Evolutionary conservation across 2,113 vertebrate species (phyloP).

Genomic region (Lophura nycthemera): DNA sequence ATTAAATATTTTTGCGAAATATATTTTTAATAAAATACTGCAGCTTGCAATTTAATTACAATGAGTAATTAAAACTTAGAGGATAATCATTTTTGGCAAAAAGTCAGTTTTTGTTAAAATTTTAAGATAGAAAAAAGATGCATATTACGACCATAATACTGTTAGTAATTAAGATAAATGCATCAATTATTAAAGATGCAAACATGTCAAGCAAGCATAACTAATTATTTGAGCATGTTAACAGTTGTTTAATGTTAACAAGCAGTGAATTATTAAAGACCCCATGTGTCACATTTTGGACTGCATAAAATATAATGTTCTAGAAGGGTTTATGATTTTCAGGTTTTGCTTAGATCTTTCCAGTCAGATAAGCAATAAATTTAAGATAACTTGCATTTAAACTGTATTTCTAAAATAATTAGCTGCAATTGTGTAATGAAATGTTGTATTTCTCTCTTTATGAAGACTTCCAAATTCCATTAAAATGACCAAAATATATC

Average conservation of each 20-base stretch:
- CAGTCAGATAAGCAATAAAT: conserved; percentile 75
- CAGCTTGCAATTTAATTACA: conserved; percentile 93
- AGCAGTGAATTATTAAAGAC: conserved; percentile 99
- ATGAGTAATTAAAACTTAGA: conserved; percentile 98
- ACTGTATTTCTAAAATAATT: conserved; percentile 79
- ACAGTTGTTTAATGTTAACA: conserved; percentile 99
- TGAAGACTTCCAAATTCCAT: conserved; percentile 26
- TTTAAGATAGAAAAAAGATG: conserved; percentile 89
- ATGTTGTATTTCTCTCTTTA: conserved; percentile 57
- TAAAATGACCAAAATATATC: conserved; percentile 25
- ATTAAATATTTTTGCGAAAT: conserved; percentile 82
- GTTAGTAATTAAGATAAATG: conserved; percentile 99
- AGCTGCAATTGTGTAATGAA: conserved; percentile 68
- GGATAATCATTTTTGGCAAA: conserved; percentile 93
- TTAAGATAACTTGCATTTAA: conserved; percentile 78
- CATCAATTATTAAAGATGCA: conserved; percentile 99
- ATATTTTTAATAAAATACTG: conserved; percentile 86
- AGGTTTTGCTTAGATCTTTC: conserved; percentile 81
- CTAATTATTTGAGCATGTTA: conserved; percentile 99
- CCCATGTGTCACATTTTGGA: conserved; percentile 89
- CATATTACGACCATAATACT: conserved; percentile 92
- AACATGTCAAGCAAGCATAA: conserved; percentile 99
- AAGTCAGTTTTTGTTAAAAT: conserved; percentile 90
- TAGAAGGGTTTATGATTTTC: conserved; percentile 82
- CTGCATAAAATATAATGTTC: conserved; percentile 88